These are phyloP conservation scores for Microtus montanus DNA, from an alignment of 2,113 vertebrate genomes.

Conservation along the genomic window DNA sequence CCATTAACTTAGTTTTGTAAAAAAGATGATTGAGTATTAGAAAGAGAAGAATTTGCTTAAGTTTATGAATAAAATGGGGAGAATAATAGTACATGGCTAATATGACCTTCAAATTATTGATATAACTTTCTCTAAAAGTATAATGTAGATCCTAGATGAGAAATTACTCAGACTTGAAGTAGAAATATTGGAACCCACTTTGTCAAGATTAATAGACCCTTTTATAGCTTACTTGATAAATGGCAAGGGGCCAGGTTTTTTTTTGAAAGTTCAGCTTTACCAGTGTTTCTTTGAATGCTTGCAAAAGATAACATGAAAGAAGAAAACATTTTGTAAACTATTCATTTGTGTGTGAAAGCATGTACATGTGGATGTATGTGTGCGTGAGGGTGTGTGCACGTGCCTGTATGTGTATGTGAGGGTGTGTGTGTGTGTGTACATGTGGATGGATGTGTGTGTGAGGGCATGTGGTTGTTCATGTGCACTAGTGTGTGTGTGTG, in stretches of 20 bases:
- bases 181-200: not conserved
- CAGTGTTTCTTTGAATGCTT: not conserved
- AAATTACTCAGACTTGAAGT: not conserved
- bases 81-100: not conserved
- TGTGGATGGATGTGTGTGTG: too few relatives aligned
- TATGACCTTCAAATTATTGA: not conserved
- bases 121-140: not conserved
- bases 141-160: not conserved
- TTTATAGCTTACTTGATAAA: not conserved
- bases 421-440: too few relatives aligned
- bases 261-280: not conserved
- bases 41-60: not conserved
- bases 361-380: too few relatives aligned
- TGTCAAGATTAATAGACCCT: not conserved
- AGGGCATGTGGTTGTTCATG: too few relatives aligned
- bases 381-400: not conserved
- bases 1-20: not conserved
- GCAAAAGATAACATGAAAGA: not conserved
- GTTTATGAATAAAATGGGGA: not conserved
- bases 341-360: not conserved
- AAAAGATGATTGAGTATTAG: not conserved
- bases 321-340: not conserved
- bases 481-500: too few relatives aligned
- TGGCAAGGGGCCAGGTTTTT: not conserved
- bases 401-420: too few relatives aligned